Base-by-base conservation (phyloP, 1,140 invertebrate species). In the Apis florea region DNA sequence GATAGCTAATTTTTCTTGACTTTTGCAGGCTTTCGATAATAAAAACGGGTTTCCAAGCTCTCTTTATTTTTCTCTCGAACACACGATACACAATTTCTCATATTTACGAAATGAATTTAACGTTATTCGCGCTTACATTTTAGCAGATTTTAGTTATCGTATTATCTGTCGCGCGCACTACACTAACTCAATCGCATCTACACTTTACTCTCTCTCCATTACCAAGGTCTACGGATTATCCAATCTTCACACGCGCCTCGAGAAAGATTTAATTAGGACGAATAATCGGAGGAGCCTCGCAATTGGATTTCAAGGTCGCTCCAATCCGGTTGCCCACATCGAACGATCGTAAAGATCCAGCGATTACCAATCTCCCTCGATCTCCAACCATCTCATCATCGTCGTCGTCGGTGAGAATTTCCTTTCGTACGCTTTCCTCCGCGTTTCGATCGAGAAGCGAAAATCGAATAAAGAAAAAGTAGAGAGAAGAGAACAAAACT, bases 151-250 rank as follows among this genome's bases (percentile, higher is more conserved):
- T n/a, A 24, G 58, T 78, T 63, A 78, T 70, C 68, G 5, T 56
- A 40, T 59, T 70, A 71, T 71, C 53, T 51, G 31, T 71, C 21
- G 11, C 26, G 31, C 51, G 51, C n/a, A n/a, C n/a, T n/a, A n/a
- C n/a, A n/a, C n/a, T 64, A 63, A 68, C 40, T 21, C 49, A 31
- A 59, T 61, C 49, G 73, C 54, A n/a, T 54, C 13, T 17, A 11
- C 54, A 76, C 77, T 68, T 74, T 82, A 87, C 87, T 84, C 61
- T 87, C 69, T 67, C 84, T 82, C 64, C 53, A 58, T 69, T 17
- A 68, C 56, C 82, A 83, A 86, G 78, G 75, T 40, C 66, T 26
- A 31, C 54, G 69, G 21, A 68, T 49, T 49, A 68, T 19, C 40
- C 2, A 12, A n/a, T 17, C 19, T n/a, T 24, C 11, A 0, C 12